Evolutionary conservation across 2,888 invertebrate genomes (phyloP).

Genomic region (Plagodis dolabraria): DNA sequence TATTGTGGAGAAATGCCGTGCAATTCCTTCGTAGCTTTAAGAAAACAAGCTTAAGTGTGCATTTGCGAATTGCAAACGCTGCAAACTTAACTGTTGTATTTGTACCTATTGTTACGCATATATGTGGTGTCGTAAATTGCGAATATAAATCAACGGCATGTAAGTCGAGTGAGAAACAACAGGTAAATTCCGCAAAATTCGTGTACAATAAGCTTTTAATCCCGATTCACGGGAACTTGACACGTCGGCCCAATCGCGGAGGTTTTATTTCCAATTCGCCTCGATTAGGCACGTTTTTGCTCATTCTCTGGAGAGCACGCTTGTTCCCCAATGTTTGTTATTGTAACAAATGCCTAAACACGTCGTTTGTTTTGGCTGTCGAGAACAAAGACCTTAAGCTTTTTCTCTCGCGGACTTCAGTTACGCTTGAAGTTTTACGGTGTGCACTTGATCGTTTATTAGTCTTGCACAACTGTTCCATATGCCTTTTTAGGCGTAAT

Average conservation of each 20-base stretch:
- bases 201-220: slow-evolving; percentile 72
- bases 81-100: slow-evolving; percentile 10
- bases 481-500: slow-evolving; percentile 46
- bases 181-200: slow-evolving; percentile 61
- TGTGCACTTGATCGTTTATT: slow-evolving; percentile 56
- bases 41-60: slow-evolving; percentile 29
- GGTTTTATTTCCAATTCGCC: slow-evolving; percentile 61
- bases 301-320: slow-evolving; percentile 48
- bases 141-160: slow-evolving; percentile 34
- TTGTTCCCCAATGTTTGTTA: slow-evolving; percentile 69
- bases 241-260: slow-evolving; percentile 62
- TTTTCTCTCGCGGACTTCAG: slow-evolving; percentile 60
- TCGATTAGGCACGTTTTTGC: slow-evolving; percentile 73
- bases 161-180: slow-evolving; percentile 34
- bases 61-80: slow-evolving; percentile 27
- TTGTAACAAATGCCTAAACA: slow-evolving; percentile 76
- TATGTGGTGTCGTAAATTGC: slow-evolving; percentile 24
- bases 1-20: slow-evolving; percentile 17
- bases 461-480: slow-evolving; percentile 54
- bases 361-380: slow-evolving; percentile 77
- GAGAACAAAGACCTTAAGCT: slow-evolving; percentile 75
- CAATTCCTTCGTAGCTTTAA: slow-evolving; percentile 11
- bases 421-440: slow-evolving; percentile 69
- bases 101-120: slow-evolving; percentile 26
- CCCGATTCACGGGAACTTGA: slow-evolving; percentile 61